Evolutionary conservation across 2,888 invertebrate species (phyloP), one percentile per base, ranked within the genome.

Genomic region (Cheilosia scutellata): DNA sequence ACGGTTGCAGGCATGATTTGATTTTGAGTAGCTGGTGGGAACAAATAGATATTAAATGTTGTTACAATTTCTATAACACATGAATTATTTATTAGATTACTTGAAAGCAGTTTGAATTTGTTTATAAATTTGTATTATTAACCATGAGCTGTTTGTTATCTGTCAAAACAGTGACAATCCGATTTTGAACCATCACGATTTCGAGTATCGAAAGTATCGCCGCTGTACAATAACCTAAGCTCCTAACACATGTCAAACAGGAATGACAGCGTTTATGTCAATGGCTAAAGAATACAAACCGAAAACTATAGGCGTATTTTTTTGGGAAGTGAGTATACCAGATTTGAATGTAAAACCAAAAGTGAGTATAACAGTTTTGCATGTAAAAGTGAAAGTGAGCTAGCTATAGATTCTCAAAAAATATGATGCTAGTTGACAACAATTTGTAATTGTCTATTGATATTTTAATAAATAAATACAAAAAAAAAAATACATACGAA

Each of bases 191-290:
- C 2, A 20, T 31, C 25, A 55, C 25, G 1, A 3, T 25, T 62
- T 68, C 82, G 70, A 80, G 82, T 70, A 58, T 75, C 82, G 75
- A 75, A 75, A 13, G 63, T 3, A 11, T 11, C 11, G 6, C 74
- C 55, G 70, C 70, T 82, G 75, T 79, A 63, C 49, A 20, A 20
- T 11, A 0, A 16, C 5, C 55, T 76, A 60, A 33, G 37, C 49
- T 33, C 11, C 5, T 25, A 2, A 65, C 82, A 75, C 75, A 82
- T 75, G 31, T 37, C 16, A 2, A 9, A 5, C 5, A 5, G 0
- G 11, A n/a, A 40, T 40, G 40, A 13, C 25, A 1, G 60, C 11
- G 11, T 60, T 72, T 5, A 25, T 37, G 9, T 37, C 13, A 2
- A 7, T 47, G 5, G 7, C 27, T 16, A 11, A 37, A 11, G 11